Percentiles rank a stretch among this genome's conserved stretches.
Conservation (phyloP, 2,113 vertebrate genomes). For the Hystrix brachyura region DNA sequence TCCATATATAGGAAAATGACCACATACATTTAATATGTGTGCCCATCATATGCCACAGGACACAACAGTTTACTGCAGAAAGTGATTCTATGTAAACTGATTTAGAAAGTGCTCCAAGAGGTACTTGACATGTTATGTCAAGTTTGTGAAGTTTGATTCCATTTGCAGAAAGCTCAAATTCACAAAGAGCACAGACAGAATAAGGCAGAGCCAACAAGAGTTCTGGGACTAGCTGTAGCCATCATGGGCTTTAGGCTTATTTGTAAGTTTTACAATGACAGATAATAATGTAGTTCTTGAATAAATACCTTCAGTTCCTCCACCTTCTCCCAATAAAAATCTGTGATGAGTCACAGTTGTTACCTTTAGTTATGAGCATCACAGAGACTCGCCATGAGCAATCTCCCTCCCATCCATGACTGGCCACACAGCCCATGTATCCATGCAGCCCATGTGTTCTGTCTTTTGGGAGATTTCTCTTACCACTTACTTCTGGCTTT, state of each 20-base stretch:
- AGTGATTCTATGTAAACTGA: background rate
- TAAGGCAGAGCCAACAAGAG: background rate
- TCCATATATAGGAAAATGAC: background rate
- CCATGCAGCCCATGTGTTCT: accelerated
- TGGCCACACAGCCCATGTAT: accelerated
- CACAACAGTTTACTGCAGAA: background rate
- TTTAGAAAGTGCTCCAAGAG: background rate
- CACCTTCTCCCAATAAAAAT: background rate
- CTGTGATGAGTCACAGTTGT: background rate
- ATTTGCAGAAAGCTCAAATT: background rate
- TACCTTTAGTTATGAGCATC: background rate
- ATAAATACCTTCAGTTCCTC: background rate
- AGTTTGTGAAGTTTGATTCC: no score
- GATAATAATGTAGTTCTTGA: background rate
- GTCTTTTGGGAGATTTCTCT: background rate
- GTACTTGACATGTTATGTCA: no score
- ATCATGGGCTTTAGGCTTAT: background rate
- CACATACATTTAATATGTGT: accelerated
- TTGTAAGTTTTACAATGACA: background rate
- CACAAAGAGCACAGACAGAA: background rate
- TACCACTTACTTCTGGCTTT: background rate
- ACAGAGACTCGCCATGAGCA: background rate
- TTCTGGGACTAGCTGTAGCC: background rate
- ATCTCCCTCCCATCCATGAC: accelerated
- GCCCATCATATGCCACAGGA: background rate